phyloP scores from a whole-genome alignment of 2,888 invertebrate species.

The Drosophila histrio region DNA sequence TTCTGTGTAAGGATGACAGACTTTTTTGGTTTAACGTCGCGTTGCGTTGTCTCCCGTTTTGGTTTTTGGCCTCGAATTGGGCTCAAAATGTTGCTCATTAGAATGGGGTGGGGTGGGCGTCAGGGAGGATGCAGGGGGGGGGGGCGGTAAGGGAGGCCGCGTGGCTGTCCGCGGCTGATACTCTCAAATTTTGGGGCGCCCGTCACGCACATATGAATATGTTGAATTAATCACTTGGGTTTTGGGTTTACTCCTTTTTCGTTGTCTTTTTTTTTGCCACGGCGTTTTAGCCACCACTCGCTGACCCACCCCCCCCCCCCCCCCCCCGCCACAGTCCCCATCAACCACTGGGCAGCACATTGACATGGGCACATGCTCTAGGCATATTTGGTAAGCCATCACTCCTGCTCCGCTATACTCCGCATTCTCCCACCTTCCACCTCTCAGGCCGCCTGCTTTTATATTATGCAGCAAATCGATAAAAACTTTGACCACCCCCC shows the following conservation, averaged over 20 bases:
- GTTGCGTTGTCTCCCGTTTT: slow-evolving; percentile 3
- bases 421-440: background rate
- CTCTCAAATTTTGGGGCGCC: slow-evolving; percentile 5
- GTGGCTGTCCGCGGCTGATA: background rate
- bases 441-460: slow-evolving; percentile 20
- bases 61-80: slow-evolving; percentile 1
- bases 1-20: slow-evolving; percentile 10
- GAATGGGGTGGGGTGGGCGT: background rate
- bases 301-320: background rate
- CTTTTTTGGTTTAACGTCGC: slow-evolving; percentile 17
- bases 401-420: background rate
- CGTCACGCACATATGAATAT: slow-evolving; percentile 77
- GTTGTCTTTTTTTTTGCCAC: slow-evolving; percentile 9
- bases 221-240: slow-evolving; percentile 80
- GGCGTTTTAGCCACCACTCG: slow-evolving; percentile 45
- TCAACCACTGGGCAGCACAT: slow-evolving; percentile 23
- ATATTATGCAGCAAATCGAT: slow-evolving; percentile 74
- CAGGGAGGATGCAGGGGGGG: background rate
- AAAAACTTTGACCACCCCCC: slow-evolving; percentile 70
- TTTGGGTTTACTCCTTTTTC: slow-evolving; percentile 44
- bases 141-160: background rate
- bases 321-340: background rate
- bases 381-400: slow-evolving; percentile 55
- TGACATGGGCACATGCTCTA: slow-evolving; percentile 69
- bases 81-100: slow-evolving; percentile 33